Evolutionary conservation across 2,797 vertebrate genomes (phyloP).

Genomic region (Cichlasoma orientale): DNA sequence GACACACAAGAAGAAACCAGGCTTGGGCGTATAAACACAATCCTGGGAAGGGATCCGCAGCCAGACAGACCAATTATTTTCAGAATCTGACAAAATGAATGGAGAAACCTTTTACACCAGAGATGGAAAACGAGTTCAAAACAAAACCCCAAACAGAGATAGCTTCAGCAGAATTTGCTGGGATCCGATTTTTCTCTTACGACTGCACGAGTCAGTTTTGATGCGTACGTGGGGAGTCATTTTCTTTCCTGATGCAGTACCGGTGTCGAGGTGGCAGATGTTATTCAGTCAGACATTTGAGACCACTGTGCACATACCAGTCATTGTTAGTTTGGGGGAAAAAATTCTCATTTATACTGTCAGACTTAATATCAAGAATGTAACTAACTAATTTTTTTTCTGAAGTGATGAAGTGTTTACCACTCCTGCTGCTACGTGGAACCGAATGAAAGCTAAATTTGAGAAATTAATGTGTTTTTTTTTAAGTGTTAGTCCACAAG

Average conservation of each 20-base stretch:
- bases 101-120: slow-evolving; percentile 12
- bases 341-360: slow-evolving; percentile 70
- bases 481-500: slow-evolving; percentile 49
- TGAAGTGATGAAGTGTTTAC: slow-evolving; percentile 51
- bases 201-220: slow-evolving; percentile 64
- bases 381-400: slow-evolving; percentile 59
- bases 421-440: slow-evolving; percentile 67
- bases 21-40: slow-evolving; percentile 25
- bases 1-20: neutral
- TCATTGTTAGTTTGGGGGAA: slow-evolving; percentile 56
- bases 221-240: slow-evolving; percentile 12
- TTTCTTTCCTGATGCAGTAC: slow-evolving; percentile 59
- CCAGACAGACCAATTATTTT: neutral
- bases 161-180: slow-evolving; percentile 28
- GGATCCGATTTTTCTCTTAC: neutral
- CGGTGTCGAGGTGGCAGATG: slow-evolving; percentile 44
- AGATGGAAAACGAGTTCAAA: slow-evolving; percentile 6
- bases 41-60: neutral
- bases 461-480: neutral
- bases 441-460: slow-evolving; percentile 19
- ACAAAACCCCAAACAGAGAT: slow-evolving; percentile 30
- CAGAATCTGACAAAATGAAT: slow-evolving; percentile 7
- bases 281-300: slow-evolving; percentile 61
- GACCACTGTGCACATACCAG: slow-evolving; percentile 68
- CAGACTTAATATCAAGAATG: slow-evolving; percentile 75